Evolutionary conservation across 2,797 vertebrate genomes (phyloP).

Genomic region (Enteromius anoplus): DNA sequence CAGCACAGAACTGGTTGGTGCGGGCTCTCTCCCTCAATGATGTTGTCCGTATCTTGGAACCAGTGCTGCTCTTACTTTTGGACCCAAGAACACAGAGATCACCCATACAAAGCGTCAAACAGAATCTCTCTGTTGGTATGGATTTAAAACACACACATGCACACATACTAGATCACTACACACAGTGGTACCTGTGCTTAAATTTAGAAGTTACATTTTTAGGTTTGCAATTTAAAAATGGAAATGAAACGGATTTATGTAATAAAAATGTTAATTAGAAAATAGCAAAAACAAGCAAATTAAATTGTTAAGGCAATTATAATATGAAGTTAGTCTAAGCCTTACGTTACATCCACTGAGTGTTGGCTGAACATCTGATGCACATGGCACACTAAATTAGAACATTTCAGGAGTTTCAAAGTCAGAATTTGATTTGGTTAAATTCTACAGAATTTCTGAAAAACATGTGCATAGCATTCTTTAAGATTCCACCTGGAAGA

Average conservation of each 20-base stretch:
- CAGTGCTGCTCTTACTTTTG: constrained; percentile 89
- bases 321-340: no score
- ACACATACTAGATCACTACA: neutral
- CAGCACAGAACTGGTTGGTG: constrained; percentile 92
- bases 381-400: no score
- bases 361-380: no score
- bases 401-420: no score
- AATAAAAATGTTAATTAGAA: neutral
- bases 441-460: no score
- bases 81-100: constrained; percentile 91
- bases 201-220: neutral
- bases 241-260: neutral
- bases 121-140: constrained; percentile 82
- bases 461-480: no score
- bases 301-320: neutral
- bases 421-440: no score
- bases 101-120: constrained; percentile 85
- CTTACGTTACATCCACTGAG: neutral
- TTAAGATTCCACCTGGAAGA: no score
- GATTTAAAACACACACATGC: constrained; percentile 19
- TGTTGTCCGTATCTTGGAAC: constrained; percentile 91
- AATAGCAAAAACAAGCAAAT: neutral
- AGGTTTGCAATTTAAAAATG: neutral
- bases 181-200: neutral
- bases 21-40: constrained; percentile 91